Base-by-base conservation (phyloP, 1,140 invertebrate species). In the Hylyphantes graminicola region DNA sequence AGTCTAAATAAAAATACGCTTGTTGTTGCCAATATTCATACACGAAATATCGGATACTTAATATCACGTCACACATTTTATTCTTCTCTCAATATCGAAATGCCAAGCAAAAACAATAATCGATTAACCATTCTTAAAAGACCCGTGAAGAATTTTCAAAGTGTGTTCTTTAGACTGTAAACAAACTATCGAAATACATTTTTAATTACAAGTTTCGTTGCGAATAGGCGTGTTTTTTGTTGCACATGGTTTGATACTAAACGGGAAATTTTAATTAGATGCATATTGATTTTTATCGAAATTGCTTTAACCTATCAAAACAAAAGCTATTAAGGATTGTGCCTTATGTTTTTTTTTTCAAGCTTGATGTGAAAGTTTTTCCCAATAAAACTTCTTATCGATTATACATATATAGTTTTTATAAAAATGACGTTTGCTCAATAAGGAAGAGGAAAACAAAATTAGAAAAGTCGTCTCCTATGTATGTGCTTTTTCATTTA, bases 121-220 rank as follows among this genome's bases (percentile, higher is more conserved):
- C 74, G 74, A 78, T 78, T 67, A 17, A 78, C 76, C 55, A 67
- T 54, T 78, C 53, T 55, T 53, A 65, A 55, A 48, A 55, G 19
- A 9, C 4, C 11, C 8, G 5, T n/a, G 21, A 67, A 35, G 63
- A 78, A 67, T 67, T 35, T 67, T 55, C 61, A 78, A 67, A 67
- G 54, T 67, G 19, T 5, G 35, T 13, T 51, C 13, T 15, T 13
- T 50, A 63, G 63, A 65, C 21, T 78, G 65, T 54, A 78, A 78
- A 78, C 76, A 78, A 78, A 78, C 76, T 78, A 78, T 78, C 76
- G 76, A 78, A 78, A 65, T 55, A 78, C 61, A 67, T 78, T 78
- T 78, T 78, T 78, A 78, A 78, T 78, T 78, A 67, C 63, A 55
- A 67, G 17, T 59, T 54, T 8, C 17, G 51, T 8, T 48, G 19